phyloP scores from a whole-genome alignment of 1,140 invertebrate species.

The Tribolium castaneum region DNA sequence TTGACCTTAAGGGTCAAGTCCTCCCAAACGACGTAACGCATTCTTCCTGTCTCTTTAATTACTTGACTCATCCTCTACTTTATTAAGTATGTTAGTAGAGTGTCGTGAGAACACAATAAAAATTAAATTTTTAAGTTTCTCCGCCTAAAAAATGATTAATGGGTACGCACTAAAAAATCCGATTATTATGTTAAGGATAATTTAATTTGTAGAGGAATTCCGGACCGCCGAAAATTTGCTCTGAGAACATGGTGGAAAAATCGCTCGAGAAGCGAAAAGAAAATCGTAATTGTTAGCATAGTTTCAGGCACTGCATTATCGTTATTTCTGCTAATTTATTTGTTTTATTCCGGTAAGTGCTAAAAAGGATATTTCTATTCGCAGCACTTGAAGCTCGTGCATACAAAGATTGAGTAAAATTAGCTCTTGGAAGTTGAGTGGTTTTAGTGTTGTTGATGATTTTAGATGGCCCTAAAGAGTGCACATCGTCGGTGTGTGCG shows the following conservation, averaged over 20 bases:
- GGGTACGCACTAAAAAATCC: constrained; percentile 1
- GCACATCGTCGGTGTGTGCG: constrained; percentile 49
- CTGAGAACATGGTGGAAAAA: constrained; percentile 20
- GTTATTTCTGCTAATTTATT: constrained; percentile 17
- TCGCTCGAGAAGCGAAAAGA: constrained; percentile 8
- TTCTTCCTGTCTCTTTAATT: constrained; percentile 25
- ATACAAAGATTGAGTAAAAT: too few relatives aligned
- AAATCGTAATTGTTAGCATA: background rate
- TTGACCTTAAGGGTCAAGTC: background rate
- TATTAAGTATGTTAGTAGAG: constrained; percentile 7
- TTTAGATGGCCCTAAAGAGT: constrained; percentile 49
- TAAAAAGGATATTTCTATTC: background rate
- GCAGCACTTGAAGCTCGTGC: background rate
- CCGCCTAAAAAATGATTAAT: constrained; percentile 27
- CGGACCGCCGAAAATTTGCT: background rate
- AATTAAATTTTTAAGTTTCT: background rate
- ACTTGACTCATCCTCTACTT: background rate
- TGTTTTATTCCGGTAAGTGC: constrained; percentile 13
- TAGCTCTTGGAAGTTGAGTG: too few relatives aligned
- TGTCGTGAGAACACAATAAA: background rate
- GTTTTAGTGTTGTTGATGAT: constrained; percentile 6
- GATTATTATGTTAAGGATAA: constrained; percentile 25
- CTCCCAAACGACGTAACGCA: background rate
- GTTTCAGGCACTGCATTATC: background rate
- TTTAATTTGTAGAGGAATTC: constrained; percentile 10